Percentiles rank a stretch among this genome's conserved stretches.
phyloP scores from a whole-genome alignment of 2,888 invertebrate genomes.

The Rhamnusium bicolor region DNA sequence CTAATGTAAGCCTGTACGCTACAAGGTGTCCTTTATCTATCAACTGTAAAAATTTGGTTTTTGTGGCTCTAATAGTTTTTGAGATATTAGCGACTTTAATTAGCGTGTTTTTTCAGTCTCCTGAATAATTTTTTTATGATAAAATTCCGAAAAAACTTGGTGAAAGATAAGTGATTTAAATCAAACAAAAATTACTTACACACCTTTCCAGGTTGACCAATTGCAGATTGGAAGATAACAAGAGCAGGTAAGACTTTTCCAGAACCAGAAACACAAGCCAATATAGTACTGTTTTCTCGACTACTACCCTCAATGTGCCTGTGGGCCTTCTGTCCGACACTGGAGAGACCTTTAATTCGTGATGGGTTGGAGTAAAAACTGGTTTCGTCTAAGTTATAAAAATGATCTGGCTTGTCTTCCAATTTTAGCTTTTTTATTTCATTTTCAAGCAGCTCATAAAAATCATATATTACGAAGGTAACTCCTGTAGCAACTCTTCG shows the following conservation, averaged over 20 bases:
- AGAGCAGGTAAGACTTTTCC: not conserved
- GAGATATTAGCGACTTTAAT: too few relatives aligned
- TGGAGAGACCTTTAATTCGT: not conserved
- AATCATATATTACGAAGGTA: not conserved
- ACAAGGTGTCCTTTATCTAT: too few relatives aligned
- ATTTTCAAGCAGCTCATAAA: not conserved
- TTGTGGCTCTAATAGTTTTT: too few relatives aligned
- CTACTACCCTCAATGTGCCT: not conserved
- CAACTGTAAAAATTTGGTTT: too few relatives aligned
- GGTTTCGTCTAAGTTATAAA: not conserved
- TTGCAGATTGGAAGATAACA: not conserved
- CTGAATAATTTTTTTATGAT: too few relatives aligned
- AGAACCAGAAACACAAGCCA: not conserved
- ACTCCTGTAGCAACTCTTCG: too few relatives aligned
- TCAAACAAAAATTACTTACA: too few relatives aligned
- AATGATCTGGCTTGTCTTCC: not conserved
- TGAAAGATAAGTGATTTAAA: too few relatives aligned
- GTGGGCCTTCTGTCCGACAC: not conserved
- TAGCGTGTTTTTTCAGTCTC: too few relatives aligned
- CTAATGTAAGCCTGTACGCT: too few relatives aligned
- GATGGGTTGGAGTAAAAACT: not conserved
- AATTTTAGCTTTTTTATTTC: not conserved
- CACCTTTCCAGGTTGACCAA: constrained; percentile 5
- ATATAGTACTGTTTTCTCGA: not conserved
- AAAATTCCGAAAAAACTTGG: too few relatives aligned